Conservation (phyloP, 1,140 invertebrate species). For the Cheumatopsyche charites region DNA sequence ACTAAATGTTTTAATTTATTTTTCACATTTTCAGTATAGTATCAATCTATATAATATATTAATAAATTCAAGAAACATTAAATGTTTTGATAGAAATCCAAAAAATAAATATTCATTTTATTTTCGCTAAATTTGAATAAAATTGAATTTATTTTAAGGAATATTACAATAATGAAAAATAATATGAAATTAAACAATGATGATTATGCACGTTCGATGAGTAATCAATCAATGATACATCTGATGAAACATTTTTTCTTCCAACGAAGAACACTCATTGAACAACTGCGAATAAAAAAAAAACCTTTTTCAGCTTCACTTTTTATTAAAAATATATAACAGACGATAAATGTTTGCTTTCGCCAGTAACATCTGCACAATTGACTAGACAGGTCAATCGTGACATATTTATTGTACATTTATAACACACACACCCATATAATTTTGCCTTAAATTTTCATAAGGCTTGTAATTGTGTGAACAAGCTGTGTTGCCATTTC, state of each 20-base stretch:
- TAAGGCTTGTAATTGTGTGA: constrained; percentile 1
- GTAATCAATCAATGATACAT: constrained; percentile 20
- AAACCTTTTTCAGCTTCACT: not conserved
- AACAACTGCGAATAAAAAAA: not conserved
- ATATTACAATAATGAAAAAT: too few species aligned
- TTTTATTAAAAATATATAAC: constrained; percentile 31
- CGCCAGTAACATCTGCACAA: constrained; percentile 22
- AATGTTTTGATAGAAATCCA: too few species aligned
- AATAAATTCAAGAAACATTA: too few species aligned
- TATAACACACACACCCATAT: not conserved
- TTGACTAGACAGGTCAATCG: constrained; percentile 21
- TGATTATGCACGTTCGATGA: not conserved
- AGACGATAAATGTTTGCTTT: constrained; percentile 23
- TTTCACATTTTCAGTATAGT: too few species aligned
- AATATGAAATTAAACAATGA: not conserved
- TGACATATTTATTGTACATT: not conserved
- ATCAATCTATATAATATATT: too few species aligned
- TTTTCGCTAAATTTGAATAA: too few species aligned
- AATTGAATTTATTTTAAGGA: too few species aligned
- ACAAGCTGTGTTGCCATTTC: not conserved
- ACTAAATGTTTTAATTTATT: too few species aligned
- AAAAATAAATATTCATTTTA: too few species aligned
- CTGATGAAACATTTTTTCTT: not conserved
- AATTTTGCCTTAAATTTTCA: not conserved
- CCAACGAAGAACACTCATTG: constrained; percentile 1